A percentile compares a stretch with the other conserved stretches of the same genome.
These are phyloP conservation scores for Chironomus tepperi DNA, from an alignment of 1,140 invertebrate genomes.

Conservation along the genomic window DNA sequence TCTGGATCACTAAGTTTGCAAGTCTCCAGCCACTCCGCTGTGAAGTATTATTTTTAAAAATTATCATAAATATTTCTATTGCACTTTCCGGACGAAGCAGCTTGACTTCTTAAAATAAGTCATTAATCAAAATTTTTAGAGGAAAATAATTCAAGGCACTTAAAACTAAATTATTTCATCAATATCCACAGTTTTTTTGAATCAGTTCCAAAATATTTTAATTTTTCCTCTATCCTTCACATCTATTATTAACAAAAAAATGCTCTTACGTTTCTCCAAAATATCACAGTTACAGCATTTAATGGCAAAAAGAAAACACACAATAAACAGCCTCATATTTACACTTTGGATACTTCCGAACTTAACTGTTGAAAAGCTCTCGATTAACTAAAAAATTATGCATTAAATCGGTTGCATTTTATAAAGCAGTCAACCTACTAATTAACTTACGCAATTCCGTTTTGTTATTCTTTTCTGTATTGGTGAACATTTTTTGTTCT, in stretches of 20 bases:
- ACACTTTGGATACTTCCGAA: not conserved
- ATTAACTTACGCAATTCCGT: not conserved
- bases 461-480: not conserved
- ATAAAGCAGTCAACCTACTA: not conserved
- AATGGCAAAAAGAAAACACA: not conserved
- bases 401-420: not conserved
- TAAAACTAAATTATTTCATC: slow-evolving; percentile 5
- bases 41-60: slow-evolving; percentile 32
- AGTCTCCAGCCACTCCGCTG: slow-evolving; percentile 55
- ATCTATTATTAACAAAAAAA: not conserved
- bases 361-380: not conserved
- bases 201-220: not conserved
- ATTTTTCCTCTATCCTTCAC: not conserved
- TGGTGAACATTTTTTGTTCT: too few relatives aligned
- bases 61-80: not conserved
- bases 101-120: not conserved
- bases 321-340: not conserved
- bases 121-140: slow-evolving; percentile 14
- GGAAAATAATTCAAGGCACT: not conserved
- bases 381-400: not conserved
- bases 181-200: not conserved
- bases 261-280: not conserved
- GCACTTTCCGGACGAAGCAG: not conserved
- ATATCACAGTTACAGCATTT: not conserved
- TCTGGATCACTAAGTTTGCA: slow-evolving; percentile 51